Percentiles rank a stretch among this genome's conserved stretches.
phyloP scores from a whole-genome alignment of 2,113 vertebrate species.

The Hystrix brachyura region DNA sequence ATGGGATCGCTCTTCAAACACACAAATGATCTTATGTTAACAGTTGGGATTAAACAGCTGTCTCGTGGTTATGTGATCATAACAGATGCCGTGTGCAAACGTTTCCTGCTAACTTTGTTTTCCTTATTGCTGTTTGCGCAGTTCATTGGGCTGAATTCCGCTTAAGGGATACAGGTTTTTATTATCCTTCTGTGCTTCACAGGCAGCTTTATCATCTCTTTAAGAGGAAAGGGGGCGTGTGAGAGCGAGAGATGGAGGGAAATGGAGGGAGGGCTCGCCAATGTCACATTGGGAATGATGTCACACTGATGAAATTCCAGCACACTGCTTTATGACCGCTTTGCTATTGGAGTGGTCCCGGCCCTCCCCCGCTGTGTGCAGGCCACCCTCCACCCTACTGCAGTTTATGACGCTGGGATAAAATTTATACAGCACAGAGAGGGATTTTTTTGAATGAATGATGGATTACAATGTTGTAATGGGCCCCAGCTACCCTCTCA shows the following conservation, averaged over 20 bases:
- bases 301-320: conserved; percentile 85
- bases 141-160: conserved; percentile 92
- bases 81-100: conserved; percentile 94
- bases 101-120: conserved; percentile 93
- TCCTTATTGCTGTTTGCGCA: conserved; percentile 93
- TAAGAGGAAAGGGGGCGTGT: conserved; percentile 76
- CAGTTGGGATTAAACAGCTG: conserved; percentile 99
- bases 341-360: conserved; percentile 81
- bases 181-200: conserved; percentile 85
- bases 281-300: conserved; percentile 86
- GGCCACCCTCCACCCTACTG: conserved; percentile 73
- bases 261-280: conserved; percentile 72
- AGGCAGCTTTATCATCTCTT: conserved; percentile 85
- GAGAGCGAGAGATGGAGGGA: conserved; percentile 52
- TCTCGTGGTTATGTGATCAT: conserved; percentile 94
- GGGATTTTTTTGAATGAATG: conserved; percentile 49
- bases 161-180: conserved; percentile 89
- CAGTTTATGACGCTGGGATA: conserved; percentile 78
- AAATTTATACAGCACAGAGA: conserved; percentile 71
- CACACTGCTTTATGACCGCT: conserved; percentile 71
- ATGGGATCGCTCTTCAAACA: conserved; percentile 95
- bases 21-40: conserved; percentile 96
- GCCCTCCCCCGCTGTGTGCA: not conserved
- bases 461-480: not conserved
- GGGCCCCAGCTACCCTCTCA: not conserved